Base-by-base conservation (phyloP, 2,888 invertebrate species). In the Atherix ibis region DNA sequence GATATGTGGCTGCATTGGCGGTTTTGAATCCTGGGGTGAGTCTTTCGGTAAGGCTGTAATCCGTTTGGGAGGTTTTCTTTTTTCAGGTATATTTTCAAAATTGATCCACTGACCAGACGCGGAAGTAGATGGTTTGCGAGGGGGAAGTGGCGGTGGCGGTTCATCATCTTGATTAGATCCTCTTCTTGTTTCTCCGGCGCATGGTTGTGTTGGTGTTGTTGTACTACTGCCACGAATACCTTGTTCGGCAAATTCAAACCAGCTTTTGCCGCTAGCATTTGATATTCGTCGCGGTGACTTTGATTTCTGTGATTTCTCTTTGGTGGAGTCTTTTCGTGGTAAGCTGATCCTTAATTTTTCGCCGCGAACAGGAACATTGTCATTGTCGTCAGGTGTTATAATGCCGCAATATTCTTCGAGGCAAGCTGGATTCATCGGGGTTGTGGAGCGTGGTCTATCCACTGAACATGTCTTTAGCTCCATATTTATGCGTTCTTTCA, bases 61-160 rank as follows among this genome's bases (percentile, higher is more conserved):
- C 43, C 82, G 69, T 57, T 82, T 82, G 14, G 84, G 81, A 40
- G 78, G 73, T 58, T 82, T 81, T 35, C 82, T 66, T 44, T 76
- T 71, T 58, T 85, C 85, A 1, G 85, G 84, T 37, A 85, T 77
- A 50, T 85, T 84, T 52, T 82, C 81, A 53, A 85, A 85, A 56
- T 84, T 82, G 40, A 87, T 79, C 87, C 87, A 87, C 46, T 79
- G 77, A 1, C 62, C 61, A 34, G 62, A 56, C 3, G 32, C 28
- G 2, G 33, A 25, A 8, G 18, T 5, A 6, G 56, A 58, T 18
- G 53, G 46, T 34, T 58, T 58, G 44, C 62, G 58, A 4, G 65
- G 60, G 24, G 63, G 60, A 37, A 63, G 53, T 31, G 66, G 64
- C 50, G 71, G 56, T 49, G 60, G 64, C 40, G 58, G 59, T 48